phyloP scores from a whole-genome alignment of 2,888 invertebrate genomes.

The Megalurothrips usitatus region DNA sequence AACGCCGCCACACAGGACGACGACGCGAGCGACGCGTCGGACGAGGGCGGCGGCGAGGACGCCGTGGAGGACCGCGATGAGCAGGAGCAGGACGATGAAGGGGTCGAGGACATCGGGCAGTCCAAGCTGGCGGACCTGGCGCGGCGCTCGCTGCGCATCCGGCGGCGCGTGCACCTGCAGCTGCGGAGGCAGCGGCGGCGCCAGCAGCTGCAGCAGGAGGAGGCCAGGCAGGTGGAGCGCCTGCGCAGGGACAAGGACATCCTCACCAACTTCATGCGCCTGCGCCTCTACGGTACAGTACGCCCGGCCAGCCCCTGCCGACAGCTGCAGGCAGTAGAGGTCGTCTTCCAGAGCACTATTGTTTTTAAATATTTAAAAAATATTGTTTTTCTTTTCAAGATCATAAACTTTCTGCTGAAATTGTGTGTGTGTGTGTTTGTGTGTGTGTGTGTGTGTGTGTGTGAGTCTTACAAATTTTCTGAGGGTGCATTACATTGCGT shows the following conservation, averaged over 20 bases:
- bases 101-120: not conserved
- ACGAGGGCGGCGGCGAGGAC: not conserved
- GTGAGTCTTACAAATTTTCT: no score
- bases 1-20: no score
- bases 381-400: no score
- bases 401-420: no score
- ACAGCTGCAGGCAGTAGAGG: no score
- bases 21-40: no score
- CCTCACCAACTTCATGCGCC: constrained; percentile 21
- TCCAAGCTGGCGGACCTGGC: constrained; percentile 18
- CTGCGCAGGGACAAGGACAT: constrained; percentile 23
- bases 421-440: no score
- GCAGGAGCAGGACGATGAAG: not conserved
- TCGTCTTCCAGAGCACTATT: no score
- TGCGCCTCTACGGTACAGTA: not conserved
- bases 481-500: no score
- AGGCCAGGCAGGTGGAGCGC: constrained; percentile 16
- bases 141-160: not conserved
- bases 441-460: no score
- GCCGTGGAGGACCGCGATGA: not conserved
- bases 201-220: constrained; percentile 11
- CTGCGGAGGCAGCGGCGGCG: constrained; percentile 3
- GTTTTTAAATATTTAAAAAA: no score
- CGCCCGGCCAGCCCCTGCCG: not conserved
- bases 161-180: constrained; percentile 15